Conservation (phyloP, 2,797 vertebrate species). For the Clarias laeviceps region DNA sequence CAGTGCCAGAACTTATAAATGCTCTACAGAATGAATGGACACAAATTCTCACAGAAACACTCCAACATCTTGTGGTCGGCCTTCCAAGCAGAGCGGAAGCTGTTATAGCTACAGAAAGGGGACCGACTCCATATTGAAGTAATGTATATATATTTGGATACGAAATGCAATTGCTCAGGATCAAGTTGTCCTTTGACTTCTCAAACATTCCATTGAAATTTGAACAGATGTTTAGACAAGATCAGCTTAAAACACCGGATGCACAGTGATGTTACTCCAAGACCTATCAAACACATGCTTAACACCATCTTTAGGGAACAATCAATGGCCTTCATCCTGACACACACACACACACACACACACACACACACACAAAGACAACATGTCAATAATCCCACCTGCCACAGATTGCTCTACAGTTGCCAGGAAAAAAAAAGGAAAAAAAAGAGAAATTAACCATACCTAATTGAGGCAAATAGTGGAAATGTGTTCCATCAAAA, state of each 20-base stretch:
- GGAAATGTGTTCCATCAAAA: slow-evolving; percentile 79
- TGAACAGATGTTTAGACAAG: background rate
- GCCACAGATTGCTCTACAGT: slow-evolving; percentile 67
- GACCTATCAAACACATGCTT: slow-evolving; percentile 17
- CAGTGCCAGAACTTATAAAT: no score
- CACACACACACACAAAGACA: slow-evolving; percentile 54
- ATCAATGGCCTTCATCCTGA: slow-evolving; percentile 23
- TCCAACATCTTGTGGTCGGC: no score
- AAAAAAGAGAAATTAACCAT: slow-evolving; percentile 72
- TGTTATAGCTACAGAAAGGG: no score
- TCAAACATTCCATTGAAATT: background rate
- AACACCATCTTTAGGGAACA: slow-evolving; percentile 28
- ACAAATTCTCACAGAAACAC: no score
- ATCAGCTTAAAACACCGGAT: background rate
- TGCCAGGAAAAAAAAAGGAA: slow-evolving; percentile 66
- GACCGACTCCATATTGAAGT: no score
- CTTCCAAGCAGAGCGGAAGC: no score
- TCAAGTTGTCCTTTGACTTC: background rate
- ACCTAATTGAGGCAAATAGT: slow-evolving; percentile 77
- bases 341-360: slow-evolving; percentile 45
- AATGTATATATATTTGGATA: no score
- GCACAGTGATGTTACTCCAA: background rate
- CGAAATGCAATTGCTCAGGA: background rate
- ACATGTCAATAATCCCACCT: slow-evolving; percentile 64
- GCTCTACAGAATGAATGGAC: no score